These are phyloP conservation scores for Dexiosoma caninum DNA, from an alignment of 2,888 invertebrate genomes.

Conservation along the genomic window DNA sequence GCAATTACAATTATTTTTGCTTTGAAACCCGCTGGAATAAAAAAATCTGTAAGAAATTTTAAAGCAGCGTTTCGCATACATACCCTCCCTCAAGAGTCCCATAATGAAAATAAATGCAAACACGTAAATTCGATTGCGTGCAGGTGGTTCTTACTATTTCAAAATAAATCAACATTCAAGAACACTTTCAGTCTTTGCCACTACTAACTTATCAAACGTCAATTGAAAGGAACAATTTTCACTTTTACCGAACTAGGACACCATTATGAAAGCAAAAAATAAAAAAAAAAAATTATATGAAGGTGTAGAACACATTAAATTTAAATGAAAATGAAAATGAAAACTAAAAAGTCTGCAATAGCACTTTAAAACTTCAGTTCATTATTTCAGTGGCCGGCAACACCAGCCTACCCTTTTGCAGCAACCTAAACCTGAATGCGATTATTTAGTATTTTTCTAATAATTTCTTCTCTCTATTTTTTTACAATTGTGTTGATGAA, in stretches of 20 bases:
- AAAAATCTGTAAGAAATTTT: background rate
- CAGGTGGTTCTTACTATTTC: no score
- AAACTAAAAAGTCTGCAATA: no score
- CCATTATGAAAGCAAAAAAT: no score
- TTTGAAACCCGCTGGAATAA: background rate
- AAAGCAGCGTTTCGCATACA: no score
- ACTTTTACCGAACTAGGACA: background rate
- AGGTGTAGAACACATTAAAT: conserved; percentile 14
- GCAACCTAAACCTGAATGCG: background rate
- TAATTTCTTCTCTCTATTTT: background rate
- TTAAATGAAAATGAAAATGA: background rate
- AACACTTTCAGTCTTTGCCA: no score
- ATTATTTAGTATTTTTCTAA: background rate
- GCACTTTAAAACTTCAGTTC: conserved; percentile 25
- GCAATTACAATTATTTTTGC: conserved; percentile 35
- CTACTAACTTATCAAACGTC: background rate
- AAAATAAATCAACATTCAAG: no score
- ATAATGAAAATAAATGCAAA: no score
- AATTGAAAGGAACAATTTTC: background rate
- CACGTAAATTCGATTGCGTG: no score
- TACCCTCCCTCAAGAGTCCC: no score
- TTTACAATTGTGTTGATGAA: no score
- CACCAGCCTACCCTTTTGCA: conserved; percentile 8
- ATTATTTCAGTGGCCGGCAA: conserved; percentile 42
- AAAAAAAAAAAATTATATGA: background rate